A percentile compares a stretch with the other conserved stretches of the same genome.
Conservation (phyloP, 1,140 invertebrate genomes). For the Leptinotarsa defecta region DNA sequence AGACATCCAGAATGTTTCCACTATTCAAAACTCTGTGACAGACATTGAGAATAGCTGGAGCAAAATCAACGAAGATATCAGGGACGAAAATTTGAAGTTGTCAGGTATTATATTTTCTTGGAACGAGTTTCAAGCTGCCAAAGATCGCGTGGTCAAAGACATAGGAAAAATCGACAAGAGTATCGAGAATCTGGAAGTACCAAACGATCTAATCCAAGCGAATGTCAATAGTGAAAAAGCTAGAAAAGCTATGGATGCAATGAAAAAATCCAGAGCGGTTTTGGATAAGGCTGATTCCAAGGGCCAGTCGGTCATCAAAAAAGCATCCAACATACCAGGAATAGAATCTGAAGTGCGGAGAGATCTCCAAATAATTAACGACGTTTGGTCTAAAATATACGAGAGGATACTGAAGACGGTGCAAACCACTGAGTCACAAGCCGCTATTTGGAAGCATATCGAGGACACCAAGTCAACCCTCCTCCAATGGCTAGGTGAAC, state of each 20-base stretch:
- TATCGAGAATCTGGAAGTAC: constrained; percentile 64
- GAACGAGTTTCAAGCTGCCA: constrained; percentile 76
- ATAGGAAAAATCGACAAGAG: constrained; percentile 69
- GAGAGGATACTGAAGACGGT: constrained; percentile 71
- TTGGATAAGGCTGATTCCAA: constrained; percentile 78
- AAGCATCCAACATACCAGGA: constrained; percentile 74
- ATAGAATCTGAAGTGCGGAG: constrained; percentile 73
- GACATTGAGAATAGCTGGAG: constrained; percentile 80
- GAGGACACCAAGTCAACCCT: constrained; percentile 83
- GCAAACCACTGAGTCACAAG: constrained; percentile 83
- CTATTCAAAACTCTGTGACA: constrained; percentile 77
- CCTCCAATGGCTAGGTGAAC: constrained; percentile 81
- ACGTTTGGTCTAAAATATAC: constrained; percentile 76
- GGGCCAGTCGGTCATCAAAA: constrained; percentile 71
- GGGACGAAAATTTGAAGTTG: constrained; percentile 76
- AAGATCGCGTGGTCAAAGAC: constrained; percentile 69
- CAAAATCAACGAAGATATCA: constrained; percentile 72
- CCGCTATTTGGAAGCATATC: constrained; percentile 90
- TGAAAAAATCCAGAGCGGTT: constrained; percentile 74
- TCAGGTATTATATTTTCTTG: constrained; percentile 72
- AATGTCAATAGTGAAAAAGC: constrained; percentile 72
- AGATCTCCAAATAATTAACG: constrained; percentile 65
- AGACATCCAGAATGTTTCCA: constrained; percentile 76
- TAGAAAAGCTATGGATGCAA: constrained; percentile 72
- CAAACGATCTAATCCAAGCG: constrained; percentile 68